These are phyloP conservation scores for Mesorhabditis belari DNA, from an alignment of 2,888 invertebrate genomes.

Conservation along the genomic window DNA sequence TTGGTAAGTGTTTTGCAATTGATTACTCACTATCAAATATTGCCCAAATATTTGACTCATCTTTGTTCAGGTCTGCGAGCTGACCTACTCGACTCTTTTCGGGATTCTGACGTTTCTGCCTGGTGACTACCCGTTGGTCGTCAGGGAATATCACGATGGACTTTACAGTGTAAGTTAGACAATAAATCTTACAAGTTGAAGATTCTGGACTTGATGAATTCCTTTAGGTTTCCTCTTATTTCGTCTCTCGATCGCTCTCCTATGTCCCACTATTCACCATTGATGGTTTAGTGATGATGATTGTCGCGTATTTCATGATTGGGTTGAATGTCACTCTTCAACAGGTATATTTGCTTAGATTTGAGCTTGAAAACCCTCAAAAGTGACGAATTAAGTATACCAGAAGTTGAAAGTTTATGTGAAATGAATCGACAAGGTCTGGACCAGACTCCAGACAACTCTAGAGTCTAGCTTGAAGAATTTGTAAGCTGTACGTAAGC, in stretches of 20 bases:
- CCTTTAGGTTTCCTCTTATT: conserved; percentile 22
- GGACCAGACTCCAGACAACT: no score
- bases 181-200: no score
- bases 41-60: no score
- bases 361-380: neutral
- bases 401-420: no score
- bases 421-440: no score
- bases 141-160: conserved; percentile 82
- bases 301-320: conserved; percentile 79
- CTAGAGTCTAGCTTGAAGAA: neutral
- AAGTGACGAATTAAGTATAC: no score
- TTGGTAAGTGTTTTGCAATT: no score
- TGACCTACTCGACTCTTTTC: conserved; percentile 75
- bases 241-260: conserved; percentile 35
- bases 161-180: conserved; percentile 8
- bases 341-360: conserved; percentile 6
- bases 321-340: conserved; percentile 57
- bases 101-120: conserved; percentile 85
- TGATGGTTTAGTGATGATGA: conserved; percentile 74
- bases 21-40: no score
- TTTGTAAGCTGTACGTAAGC: no score
- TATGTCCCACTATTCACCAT: conserved; percentile 53
- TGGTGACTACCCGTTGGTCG: conserved; percentile 77
- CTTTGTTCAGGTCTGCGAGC: conserved; percentile 59
- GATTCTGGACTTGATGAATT: neutral